These are phyloP conservation scores for Podarcis lilfordi DNA, from an alignment of 2,797 vertebrate genomes.

Conservation along the genomic window DNA sequence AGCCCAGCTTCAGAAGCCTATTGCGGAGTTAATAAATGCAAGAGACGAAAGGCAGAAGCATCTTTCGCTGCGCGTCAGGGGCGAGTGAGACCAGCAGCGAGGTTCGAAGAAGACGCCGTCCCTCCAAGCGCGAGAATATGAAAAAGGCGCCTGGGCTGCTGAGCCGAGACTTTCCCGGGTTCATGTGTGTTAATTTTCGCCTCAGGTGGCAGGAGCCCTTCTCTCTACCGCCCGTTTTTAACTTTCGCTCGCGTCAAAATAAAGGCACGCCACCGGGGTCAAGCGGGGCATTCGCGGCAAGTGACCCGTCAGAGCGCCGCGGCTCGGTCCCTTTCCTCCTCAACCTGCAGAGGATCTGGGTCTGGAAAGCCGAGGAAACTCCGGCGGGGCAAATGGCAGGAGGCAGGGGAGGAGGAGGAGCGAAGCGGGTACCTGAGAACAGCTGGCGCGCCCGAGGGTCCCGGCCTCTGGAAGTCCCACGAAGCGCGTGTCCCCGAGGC, in stretches of 20 bases:
- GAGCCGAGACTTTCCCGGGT: background rate
- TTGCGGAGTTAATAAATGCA: background rate
- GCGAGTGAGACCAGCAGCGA: too few species aligned
- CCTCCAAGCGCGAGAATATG: background rate
- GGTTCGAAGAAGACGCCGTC: too few species aligned
- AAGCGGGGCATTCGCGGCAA: too few species aligned
- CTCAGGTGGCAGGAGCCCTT: background rate
- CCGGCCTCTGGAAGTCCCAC: background rate
- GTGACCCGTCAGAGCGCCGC: background rate
- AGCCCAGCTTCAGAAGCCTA: background rate
- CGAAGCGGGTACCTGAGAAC: background rate
- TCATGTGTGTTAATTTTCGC: background rate
- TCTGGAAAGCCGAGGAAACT: background rate
- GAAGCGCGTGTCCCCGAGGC: accelerated
- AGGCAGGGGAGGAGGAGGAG: background rate
- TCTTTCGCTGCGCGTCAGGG: too few species aligned
- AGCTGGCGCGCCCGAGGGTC: background rate
- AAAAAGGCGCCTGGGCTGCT: background rate
- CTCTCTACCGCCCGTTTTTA: slow-evolving; percentile 14
- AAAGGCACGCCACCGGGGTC: too few species aligned
- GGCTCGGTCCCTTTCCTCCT: too few species aligned
- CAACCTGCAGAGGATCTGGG: background rate
- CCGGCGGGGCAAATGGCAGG: background rate
- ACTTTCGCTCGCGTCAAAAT: slow-evolving; percentile 62
- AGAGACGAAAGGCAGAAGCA: too few species aligned